Conservation (phyloP, 2,113 vertebrate species). For the Percina caprodes region DNA sequence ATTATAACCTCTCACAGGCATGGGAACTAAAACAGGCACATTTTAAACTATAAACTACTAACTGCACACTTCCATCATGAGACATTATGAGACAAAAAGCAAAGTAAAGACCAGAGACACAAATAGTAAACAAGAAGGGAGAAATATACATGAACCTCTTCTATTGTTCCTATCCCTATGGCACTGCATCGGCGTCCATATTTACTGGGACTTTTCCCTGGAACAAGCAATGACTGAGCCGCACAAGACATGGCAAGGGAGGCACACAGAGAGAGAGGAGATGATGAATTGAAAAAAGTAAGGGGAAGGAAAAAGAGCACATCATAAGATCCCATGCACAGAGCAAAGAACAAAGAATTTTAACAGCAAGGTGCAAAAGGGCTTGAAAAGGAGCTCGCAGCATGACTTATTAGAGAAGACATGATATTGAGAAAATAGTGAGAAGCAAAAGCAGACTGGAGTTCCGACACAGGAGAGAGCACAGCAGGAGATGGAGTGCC, state of each 20-base stretch:
- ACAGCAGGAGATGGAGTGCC: slow-evolving; percentile 31
- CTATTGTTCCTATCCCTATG: slow-evolving; percentile 99
- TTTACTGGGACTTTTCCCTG: slow-evolving; percentile 94
- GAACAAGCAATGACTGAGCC: slow-evolving; percentile 96
- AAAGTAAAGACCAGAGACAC: slow-evolving; percentile 28
- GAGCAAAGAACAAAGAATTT: slow-evolving; percentile 61
- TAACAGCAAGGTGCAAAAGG: slow-evolving; percentile 65
- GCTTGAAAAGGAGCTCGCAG: slow-evolving; percentile 45
- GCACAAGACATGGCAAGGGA: slow-evolving; percentile 62
- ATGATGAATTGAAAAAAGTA: slow-evolving; percentile 61
- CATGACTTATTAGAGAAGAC: slow-evolving; percentile 40
- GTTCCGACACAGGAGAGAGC: slow-evolving; percentile 45
- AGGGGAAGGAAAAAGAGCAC: slow-evolving; percentile 50
- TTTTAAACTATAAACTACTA: slow-evolving; percentile 19
- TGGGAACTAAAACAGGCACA: slow-evolving; percentile 18
- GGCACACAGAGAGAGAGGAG: slow-evolving; percentile 39
- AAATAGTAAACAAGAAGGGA: slow-evolving; percentile 62
- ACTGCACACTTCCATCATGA: slow-evolving; percentile 9
- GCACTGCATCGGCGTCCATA: slow-evolving; percentile 98
- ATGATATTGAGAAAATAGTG: slow-evolving; percentile 28
- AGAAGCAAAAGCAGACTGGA: slow-evolving; percentile 38
- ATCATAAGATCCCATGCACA: slow-evolving; percentile 80
- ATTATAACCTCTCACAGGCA: neutral
- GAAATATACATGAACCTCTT: slow-evolving; percentile 92
- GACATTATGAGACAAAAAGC: neutral